Conservation (phyloP, 2,888 invertebrate genomes). For the Zhengitettix transpicula region DNA sequence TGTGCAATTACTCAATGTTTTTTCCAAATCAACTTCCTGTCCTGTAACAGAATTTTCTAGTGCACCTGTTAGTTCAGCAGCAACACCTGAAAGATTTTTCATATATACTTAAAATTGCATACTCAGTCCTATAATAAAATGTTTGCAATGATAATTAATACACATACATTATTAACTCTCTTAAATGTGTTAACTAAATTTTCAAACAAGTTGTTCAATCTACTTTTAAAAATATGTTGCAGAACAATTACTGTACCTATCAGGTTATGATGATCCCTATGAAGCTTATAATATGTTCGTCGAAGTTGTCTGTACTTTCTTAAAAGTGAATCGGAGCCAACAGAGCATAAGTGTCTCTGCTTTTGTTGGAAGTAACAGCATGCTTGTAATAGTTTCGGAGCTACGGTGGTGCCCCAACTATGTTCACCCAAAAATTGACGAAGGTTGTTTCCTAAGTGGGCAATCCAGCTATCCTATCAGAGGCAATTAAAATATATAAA, state of each 20-base stretch:
- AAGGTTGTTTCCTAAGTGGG: conserved; percentile 3
- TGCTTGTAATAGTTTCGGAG: conserved; percentile 6
- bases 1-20: not conserved
- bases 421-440: conserved; percentile 8
- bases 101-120: too few relatives aligned
- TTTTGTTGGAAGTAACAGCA: not conserved
- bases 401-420: conserved; percentile 6
- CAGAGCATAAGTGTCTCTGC: too few relatives aligned
- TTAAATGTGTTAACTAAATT: too few relatives aligned
- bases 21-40: not conserved
- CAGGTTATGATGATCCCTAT: not conserved
- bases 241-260: not conserved
- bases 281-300: not conserved
- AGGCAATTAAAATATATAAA: not conserved
- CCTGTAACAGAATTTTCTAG: not conserved
- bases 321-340: not conserved
- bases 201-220: too few relatives aligned
- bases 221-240: not conserved
- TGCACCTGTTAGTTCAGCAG: not conserved
- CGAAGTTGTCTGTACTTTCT: not conserved
- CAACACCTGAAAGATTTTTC: not conserved
- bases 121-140: too few relatives aligned
- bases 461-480: conserved; percentile 7
- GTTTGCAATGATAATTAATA: too few relatives aligned
- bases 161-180: too few relatives aligned